Evolutionary conservation across 2,113 vertebrate species (phyloP).

Genomic region (Gymnocephalus cernua): DNA sequence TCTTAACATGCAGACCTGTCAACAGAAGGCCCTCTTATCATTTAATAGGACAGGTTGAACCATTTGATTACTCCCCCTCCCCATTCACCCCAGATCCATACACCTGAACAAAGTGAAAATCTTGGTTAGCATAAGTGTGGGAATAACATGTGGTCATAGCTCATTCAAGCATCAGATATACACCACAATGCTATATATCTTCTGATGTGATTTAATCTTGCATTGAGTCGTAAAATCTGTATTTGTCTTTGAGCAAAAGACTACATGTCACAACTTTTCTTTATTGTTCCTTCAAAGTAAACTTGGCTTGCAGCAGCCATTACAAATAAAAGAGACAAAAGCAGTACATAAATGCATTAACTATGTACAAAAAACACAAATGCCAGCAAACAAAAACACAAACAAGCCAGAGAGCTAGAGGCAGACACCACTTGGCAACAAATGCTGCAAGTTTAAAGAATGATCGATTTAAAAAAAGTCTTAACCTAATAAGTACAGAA

Average conservation of each 20-base stretch:
- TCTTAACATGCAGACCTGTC: conserved; percentile 59
- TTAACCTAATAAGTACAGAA: not conserved
- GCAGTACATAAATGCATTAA: not conserved
- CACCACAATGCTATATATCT: not conserved
- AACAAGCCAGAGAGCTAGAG: not conserved
- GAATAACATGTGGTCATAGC: not conserved
- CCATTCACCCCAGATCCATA: conserved; percentile 55
- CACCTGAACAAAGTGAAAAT: conserved; percentile 35
- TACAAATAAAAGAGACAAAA: not conserved
- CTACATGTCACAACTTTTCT: not conserved
- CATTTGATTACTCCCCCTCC: conserved; percentile 49
- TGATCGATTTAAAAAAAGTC: not conserved
- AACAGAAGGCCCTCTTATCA: conserved; percentile 69
- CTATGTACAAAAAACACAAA: not conserved
- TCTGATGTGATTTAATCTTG: not conserved
- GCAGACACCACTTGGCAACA: not conserved
- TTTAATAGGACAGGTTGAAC: conserved; percentile 69
- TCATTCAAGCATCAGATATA: conserved; percentile 2
- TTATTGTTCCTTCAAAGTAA: conserved; percentile 6
- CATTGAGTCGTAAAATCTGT: conserved; percentile 2
- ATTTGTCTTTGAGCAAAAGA: conserved; percentile 10
- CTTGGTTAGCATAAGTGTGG: conserved; percentile 18
- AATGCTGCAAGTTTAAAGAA: not conserved
- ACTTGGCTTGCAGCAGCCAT: not conserved
- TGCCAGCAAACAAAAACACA: not conserved